A percentile compares a stretch with the other conserved stretches of the same genome.
phyloP scores from a whole-genome alignment of 2,797 vertebrate species.

The Molossus alvarezi region DNA sequence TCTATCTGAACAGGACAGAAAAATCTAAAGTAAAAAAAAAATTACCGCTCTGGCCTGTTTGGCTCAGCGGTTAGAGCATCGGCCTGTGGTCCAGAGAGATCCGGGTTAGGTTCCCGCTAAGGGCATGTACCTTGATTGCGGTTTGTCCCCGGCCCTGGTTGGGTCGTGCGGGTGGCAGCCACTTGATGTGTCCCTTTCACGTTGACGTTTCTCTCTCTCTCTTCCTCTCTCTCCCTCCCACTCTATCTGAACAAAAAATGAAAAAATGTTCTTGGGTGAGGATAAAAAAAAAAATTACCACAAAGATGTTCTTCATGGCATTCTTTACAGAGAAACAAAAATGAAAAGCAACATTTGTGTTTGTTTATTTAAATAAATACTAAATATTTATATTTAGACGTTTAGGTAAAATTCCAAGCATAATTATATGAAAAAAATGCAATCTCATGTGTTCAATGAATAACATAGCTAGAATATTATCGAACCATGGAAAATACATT shows the following conservation, averaged over 20 bases:
- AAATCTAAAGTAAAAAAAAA: background rate
- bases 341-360: background rate
- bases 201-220: no score
- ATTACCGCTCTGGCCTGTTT: no score
- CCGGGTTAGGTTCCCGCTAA: no score
- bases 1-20: background rate
- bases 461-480: background rate
- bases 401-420: background rate
- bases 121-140: no score
- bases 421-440: background rate
- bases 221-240: no score
- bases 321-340: background rate
- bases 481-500: background rate
- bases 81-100: no score
- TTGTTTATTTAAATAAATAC: background rate
- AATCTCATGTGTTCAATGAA: background rate
- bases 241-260: no score
- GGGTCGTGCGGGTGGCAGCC: no score
- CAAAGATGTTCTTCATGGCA: background rate
- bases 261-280: no score
- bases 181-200: no score
- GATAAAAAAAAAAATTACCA: background rate
- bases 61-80: no score
- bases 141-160: no score
- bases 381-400: background rate